Conservation (phyloP, 2,113 vertebrate species). For the Otocyon megalotis region DNA sequence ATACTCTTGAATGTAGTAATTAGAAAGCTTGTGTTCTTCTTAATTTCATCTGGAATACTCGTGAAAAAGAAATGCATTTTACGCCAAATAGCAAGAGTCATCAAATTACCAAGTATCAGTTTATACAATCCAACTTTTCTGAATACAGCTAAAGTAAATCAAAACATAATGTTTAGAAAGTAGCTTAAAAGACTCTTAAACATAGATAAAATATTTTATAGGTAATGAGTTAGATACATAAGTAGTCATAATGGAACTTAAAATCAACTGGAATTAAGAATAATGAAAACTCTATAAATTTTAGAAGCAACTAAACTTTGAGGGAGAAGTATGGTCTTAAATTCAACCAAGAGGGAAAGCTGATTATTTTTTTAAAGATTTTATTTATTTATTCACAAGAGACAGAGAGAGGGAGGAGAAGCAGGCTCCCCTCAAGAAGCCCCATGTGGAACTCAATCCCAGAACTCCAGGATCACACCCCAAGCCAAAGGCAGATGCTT, state of each 20-base stretch:
- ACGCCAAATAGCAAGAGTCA: not conserved
- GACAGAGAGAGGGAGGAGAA: too few species aligned
- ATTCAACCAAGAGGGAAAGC: not conserved
- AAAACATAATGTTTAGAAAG: not conserved
- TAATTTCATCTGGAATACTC: not conserved
- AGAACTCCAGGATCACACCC: too few species aligned
- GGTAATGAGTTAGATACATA: not conserved
- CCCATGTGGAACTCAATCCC: too few species aligned
- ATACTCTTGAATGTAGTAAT: not conserved
- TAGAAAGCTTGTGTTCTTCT: not conserved
- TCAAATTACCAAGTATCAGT: not conserved
- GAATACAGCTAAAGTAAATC: not conserved
- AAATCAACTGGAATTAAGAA: conserved; percentile 6
- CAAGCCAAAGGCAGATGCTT: too few species aligned
- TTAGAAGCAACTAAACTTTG: not conserved
- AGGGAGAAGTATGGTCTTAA: not conserved
- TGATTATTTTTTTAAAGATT: not conserved
- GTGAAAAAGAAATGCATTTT: not conserved
- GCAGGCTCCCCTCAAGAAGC: too few species aligned
- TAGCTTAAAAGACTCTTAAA: not conserved
- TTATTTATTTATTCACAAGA: too few species aligned
- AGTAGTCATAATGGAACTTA: not conserved
- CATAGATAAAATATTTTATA: not conserved
- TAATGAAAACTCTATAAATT: not conserved
- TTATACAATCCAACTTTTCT: not conserved